Evolutionary conservation across 2,888 invertebrate genomes (phyloP), one percentile per base, ranked within the genome.

Genomic region (Tenthredo amoena): DNA sequence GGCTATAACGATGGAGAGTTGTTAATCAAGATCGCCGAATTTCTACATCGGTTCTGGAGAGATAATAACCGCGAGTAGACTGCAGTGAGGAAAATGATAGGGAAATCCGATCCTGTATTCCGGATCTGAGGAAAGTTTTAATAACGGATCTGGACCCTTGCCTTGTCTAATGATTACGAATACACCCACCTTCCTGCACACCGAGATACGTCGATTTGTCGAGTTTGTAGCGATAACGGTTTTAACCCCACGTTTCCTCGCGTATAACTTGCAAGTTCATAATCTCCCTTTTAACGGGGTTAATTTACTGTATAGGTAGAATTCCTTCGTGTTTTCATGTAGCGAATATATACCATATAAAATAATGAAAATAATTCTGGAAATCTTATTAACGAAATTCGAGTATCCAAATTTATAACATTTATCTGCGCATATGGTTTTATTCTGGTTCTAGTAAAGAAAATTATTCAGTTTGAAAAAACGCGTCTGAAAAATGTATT

Each of bases 21-120:
- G n/a, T 40, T 72, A 72, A 72, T 72, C 71, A 72, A 37, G 40
- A 72, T 72, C 71, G 10, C 40, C 37, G n/a, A 40, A 62, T 62
- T 6, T n/a, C n/a, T 9, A 72, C n/a, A 37, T 72, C 40, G n/a
- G 18, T 72, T 31, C n/a, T 72, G 6, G 37, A 37, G 9, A 40
- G 9, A 72, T 72, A 72, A 72, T n/a, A 72, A 37, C 37, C n/a
- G 7, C 37, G n/a, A n/a, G 3, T 37, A 18, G 40, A 40, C 4
- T 18, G 40, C 18, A 72, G 2, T 9, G 40, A 10, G n/a, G 34
- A 40, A 72, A 72, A n/a, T 40, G 18, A 26, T 55, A 7, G 37
- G 71, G 71, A 62, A 62, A 62, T 26, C 10, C 62, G 62, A 62
- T 62, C 26, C 62, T 26, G 4, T 4, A 26, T 26, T 26, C 26